Evolutionary conservation across 2,113 vertebrate species (phyloP).

Genomic region (Pseudorhombus dupliciocellatus): DNA sequence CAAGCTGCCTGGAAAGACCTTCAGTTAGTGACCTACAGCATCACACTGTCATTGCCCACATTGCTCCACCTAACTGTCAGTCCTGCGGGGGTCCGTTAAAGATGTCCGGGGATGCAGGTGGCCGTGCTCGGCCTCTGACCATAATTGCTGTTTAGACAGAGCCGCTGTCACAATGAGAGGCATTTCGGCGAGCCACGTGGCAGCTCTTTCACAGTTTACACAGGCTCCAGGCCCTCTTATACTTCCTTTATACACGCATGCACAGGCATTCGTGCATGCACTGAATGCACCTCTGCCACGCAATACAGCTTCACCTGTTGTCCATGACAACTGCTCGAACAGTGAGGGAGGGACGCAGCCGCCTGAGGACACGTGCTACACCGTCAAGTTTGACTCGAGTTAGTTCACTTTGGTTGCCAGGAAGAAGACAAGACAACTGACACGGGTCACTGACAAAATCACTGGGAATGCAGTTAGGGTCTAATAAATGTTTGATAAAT

Average conservation of each 20-base stretch:
- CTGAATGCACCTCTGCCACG: slow-evolving; percentile 28
- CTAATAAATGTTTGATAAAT: too few relatives aligned
- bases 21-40: slow-evolving; percentile 63
- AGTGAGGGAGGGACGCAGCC: slow-evolving; percentile 11
- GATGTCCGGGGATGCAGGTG: slow-evolving; percentile 50
- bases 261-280: slow-evolving; percentile 22
- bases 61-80: slow-evolving; percentile 50
- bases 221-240: slow-evolving; percentile 45
- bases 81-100: slow-evolving; percentile 31
- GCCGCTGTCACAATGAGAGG: slow-evolving; percentile 69
- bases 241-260: slow-evolving; percentile 45
- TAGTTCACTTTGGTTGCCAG: slow-evolving; percentile 27
- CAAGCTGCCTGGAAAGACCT: slow-evolving; percentile 59
- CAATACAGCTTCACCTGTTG: slow-evolving; percentile 55
- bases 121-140: slow-evolving; percentile 32
- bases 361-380: slow-evolving; percentile 30
- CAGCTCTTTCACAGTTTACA: slow-evolving; percentile 68
- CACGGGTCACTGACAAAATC: background rate
- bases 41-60: slow-evolving; percentile 58
- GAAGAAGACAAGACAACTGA: slow-evolving; percentile 12
- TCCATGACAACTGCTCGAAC: slow-evolving; percentile 67
- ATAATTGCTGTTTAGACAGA: slow-evolving; percentile 60
- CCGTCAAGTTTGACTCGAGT: slow-evolving; percentile 20
- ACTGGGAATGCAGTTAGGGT: background rate
- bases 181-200: slow-evolving; percentile 43